Conservation (phyloP, 1,140 invertebrate species). For the Drosophila nebulosa region DNA sequence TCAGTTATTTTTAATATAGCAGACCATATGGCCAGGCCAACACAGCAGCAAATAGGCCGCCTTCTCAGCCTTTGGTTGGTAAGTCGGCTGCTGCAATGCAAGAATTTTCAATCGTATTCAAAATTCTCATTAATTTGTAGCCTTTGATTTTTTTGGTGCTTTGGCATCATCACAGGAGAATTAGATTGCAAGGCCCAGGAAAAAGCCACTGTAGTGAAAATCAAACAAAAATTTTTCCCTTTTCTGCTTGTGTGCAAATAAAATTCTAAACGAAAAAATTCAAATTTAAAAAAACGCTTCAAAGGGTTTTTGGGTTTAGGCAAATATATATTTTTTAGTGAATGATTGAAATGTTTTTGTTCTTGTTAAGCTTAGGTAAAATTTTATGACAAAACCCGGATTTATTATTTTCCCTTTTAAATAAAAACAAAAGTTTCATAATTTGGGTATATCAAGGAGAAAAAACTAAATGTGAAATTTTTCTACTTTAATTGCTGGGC, state of each 20-base stretch:
- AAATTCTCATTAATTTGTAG: constrained; percentile 11
- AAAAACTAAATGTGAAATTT: too few relatives aligned
- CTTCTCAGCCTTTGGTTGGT: neutral
- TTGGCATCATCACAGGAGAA: constrained; percentile 9
- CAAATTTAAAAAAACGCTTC: neutral
- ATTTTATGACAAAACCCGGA: too few relatives aligned
- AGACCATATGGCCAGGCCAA: neutral
- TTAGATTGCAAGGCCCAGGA: constrained; percentile 22
- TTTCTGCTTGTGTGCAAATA: neutral
- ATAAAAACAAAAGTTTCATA: too few relatives aligned
- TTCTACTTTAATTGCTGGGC: too few relatives aligned
- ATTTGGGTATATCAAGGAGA: too few relatives aligned
- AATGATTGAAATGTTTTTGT: neutral
- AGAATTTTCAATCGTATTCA: neutral
- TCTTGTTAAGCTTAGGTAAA: too few relatives aligned
- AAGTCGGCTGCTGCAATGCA: neutral
- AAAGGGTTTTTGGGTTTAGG: too few relatives aligned
- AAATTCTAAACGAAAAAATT: neutral
- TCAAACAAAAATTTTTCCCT: neutral
- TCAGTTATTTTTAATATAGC: neutral
- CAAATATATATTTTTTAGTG: neutral
- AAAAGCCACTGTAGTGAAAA: constrained; percentile 50
- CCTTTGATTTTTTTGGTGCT: neutral
- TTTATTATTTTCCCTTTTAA: too few relatives aligned
- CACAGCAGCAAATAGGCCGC: neutral